These are phyloP conservation scores for Chromobotia macracanthus DNA, from an alignment of 2,797 vertebrate species.

Conservation along the genomic window DNA sequence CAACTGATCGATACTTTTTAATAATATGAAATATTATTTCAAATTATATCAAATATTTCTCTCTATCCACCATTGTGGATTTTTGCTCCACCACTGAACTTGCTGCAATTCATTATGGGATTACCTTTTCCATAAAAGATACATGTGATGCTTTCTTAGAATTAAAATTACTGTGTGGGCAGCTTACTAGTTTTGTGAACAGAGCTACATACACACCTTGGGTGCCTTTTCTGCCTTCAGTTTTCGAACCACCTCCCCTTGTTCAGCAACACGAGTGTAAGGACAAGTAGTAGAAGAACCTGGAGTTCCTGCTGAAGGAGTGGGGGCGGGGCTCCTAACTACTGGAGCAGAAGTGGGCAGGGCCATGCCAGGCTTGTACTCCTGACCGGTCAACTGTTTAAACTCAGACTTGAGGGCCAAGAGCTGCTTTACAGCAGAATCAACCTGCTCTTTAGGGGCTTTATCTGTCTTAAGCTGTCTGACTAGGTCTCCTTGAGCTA, in stretches of 20 bases:
- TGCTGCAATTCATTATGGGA: too few species aligned
- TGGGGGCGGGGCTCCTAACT: constrained; percentile 26
- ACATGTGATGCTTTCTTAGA: background rate
- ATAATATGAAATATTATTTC: background rate
- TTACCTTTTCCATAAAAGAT: background rate
- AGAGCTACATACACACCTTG: constrained; percentile 73
- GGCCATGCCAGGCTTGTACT: constrained; percentile 82
- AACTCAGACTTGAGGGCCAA: constrained; percentile 76
- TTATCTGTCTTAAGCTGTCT: constrained; percentile 88
- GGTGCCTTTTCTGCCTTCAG: constrained; percentile 80
- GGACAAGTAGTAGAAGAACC: constrained; percentile 65
- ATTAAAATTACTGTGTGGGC: background rate
- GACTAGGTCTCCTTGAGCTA: constrained; percentile 85
- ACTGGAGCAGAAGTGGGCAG: constrained; percentile 62
- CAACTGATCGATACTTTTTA: background rate
- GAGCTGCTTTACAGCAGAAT: constrained; percentile 86
- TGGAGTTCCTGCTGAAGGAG: constrained; percentile 29
- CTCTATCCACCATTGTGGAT: background rate
- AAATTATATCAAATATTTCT: background rate
- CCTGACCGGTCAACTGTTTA: constrained; percentile 78
- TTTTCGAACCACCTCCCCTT: constrained; percentile 81
- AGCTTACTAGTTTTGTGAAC: background rate
- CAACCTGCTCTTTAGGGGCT: constrained; percentile 87
- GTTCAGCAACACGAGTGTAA: constrained; percentile 75
- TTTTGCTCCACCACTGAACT: too few species aligned